Evolutionary conservation across 1,140 invertebrate species (phyloP), one percentile per base, ranked within the genome.

Genomic region (Drosophila nikananu): DNA sequence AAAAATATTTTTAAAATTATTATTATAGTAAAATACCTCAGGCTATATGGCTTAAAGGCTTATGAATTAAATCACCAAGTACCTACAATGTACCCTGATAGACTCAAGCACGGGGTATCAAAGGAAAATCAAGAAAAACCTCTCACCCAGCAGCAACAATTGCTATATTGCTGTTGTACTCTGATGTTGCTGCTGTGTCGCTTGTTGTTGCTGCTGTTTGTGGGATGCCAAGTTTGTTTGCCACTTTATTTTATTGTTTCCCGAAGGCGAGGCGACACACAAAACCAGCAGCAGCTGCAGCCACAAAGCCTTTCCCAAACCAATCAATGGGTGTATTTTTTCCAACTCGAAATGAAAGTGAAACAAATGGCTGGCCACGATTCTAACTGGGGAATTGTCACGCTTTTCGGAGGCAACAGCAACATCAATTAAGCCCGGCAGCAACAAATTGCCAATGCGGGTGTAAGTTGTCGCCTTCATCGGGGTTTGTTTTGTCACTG

Each of bases 221-320:
- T 77, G 75, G 55, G 68, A 57, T 72, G 72, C 42, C 68, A 75
- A 80, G 77, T 76, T 80, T 84, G 78, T 71, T 80, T 84, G 81
- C 86, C 86, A 87, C 81, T 87, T 89, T 89, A 86, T 89, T 90
- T 84, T 90, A 89, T 90, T 89, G 86, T 79, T 73, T 90, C 78
- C 66, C 62, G 78, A 83, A 74, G 66, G 81, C 73, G 76, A 66
- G 70, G 63, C 70, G 71, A 58, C 83, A 80, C 41, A 61, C 83
- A 80, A 46, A 61, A 52, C 19, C 81, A 57, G 37, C 80, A 63
- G n/a, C 25, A 77, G 46, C 41, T 35, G 39, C 48, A 23, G 19
- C 48, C 46, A 48, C 61, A 49, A 55, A 55, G 52, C 52, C 52
- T 54, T 37, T 5, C 52, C 52, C 23, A 39, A 39, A 21, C 67